Conservation (phyloP, 2,888 invertebrate genomes). For the Phrixothrix hirtus region DNA sequence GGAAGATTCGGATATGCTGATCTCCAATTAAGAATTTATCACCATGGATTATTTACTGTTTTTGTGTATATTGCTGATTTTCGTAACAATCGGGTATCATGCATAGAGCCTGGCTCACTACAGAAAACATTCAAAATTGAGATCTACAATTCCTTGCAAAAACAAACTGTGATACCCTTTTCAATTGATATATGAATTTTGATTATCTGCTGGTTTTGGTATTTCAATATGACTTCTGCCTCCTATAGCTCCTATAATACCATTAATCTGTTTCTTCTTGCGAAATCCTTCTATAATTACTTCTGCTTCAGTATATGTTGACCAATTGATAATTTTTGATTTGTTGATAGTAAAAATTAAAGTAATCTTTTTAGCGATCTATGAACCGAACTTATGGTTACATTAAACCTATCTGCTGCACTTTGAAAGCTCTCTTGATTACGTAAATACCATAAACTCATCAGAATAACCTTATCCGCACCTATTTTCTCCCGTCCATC, state of each 20-base stretch:
- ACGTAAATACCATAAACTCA: conserved; percentile 8
- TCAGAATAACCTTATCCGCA: conserved; percentile 4
- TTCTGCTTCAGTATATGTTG: neutral
- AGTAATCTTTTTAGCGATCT: conserved; percentile 1
- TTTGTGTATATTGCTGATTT: conserved; percentile 29
- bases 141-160: conserved; percentile 40
- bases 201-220: conserved; percentile 24
- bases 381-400: conserved; percentile 7
- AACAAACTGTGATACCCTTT: conserved; percentile 37
- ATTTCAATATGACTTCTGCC: conserved; percentile 35
- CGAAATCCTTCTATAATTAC: conserved; percentile 13
- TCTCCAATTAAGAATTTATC: conserved; percentile 36
- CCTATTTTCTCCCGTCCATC: conserved; percentile 6
- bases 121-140: conserved; percentile 36
- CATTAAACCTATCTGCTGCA: conserved; percentile 11
- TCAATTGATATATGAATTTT: conserved; percentile 31
- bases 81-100: conserved; percentile 36
- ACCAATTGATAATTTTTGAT: conserved; percentile 3
- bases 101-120: conserved; percentile 39
- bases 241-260: conserved; percentile 33
- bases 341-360: conserved; percentile 2
- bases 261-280: conserved; percentile 21
- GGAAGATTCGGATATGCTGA: conserved; percentile 38
- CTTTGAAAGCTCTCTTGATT: conserved; percentile 7
- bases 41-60: conserved; percentile 2